phyloP scores from a whole-genome alignment of 2,797 vertebrate genomes.

The Micrastur ruficollis region DNA sequence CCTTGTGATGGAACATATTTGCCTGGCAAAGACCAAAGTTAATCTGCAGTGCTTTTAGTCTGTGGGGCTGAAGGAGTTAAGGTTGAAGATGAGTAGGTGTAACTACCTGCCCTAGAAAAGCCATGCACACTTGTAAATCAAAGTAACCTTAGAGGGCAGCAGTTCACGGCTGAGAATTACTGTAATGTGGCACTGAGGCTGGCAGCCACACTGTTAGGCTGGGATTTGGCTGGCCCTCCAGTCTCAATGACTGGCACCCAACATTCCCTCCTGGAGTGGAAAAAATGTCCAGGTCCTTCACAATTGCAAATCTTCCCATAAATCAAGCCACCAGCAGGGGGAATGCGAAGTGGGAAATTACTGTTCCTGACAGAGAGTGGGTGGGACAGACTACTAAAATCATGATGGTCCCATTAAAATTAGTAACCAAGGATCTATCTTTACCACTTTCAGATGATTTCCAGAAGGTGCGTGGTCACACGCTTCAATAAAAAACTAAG shows the following conservation, averaged over 20 bases:
- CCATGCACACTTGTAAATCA: not conserved
- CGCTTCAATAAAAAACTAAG: conserved; percentile 16
- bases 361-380: not conserved
- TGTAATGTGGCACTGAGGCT: not conserved
- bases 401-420: conserved; percentile 49
- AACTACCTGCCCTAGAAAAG: not conserved
- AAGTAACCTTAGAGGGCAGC: not conserved
- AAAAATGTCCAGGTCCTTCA: conserved; percentile 25
- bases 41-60: not conserved
- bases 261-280: not conserved
- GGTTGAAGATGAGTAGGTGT: not conserved
- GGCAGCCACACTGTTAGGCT: accelerated
- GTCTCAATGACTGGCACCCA: not conserved
- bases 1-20: not conserved
- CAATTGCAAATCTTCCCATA: conserved; percentile 11
- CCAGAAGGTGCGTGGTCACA: conserved; percentile 1
- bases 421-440: conserved; percentile 39
- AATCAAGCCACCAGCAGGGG: conserved; percentile 35
- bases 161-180: not conserved
- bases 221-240: not conserved
- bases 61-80: not conserved
- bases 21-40: accelerated
- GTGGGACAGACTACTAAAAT: conserved; percentile 59
- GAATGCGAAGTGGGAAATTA: conserved; percentile 57
- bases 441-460: conserved; percentile 54